These are phyloP conservation scores for Oeneis ivallda DNA, from an alignment of 2,888 invertebrate genomes.

Conservation along the genomic window DNA sequence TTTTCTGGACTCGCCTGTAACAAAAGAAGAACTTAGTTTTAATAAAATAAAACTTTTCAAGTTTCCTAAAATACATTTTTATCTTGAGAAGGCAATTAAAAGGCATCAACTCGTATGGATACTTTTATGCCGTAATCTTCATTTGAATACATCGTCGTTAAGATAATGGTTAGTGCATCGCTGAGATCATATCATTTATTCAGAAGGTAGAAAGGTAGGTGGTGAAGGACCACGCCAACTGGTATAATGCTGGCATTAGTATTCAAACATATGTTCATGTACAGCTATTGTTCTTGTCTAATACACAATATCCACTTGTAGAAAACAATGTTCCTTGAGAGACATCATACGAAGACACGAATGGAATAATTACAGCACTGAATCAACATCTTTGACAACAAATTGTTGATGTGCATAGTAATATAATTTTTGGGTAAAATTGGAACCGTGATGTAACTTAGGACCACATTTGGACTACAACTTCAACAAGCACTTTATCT, in stretches of 20 bases:
- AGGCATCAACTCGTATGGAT: too few species aligned
- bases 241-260: slow-evolving; percentile 54
- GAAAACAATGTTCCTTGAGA: slow-evolving; percentile 29
- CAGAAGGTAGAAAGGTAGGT: slow-evolving; percentile 34
- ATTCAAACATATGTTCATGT: slow-evolving; percentile 57
- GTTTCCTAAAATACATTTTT: not conserved
- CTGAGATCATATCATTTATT: slow-evolving; percentile 39
- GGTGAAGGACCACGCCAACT: slow-evolving; percentile 42
- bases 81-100: too few species aligned
- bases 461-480: too few species aligned
- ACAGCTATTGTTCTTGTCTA: slow-evolving; percentile 65
- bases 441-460: too few species aligned
- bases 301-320: slow-evolving; percentile 62
- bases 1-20: slow-evolving; percentile 79
- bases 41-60: slow-evolving; percentile 13
- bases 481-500: too few species aligned
- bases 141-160: slow-evolving; percentile 15
- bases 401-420: slow-evolving; percentile 5
- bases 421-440: not conserved
- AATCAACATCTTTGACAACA: slow-evolving; percentile 5
- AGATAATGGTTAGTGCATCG: slow-evolving; percentile 37
- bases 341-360: slow-evolving; percentile 32
- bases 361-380: slow-evolving; percentile 12
- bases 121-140: not conserved
- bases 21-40: slow-evolving; percentile 45